Percentiles rank a stretch among this genome's conserved stretches.
Conservation (phyloP, 2,113 vertebrate species). For the Arothron firmamentum region DNA sequence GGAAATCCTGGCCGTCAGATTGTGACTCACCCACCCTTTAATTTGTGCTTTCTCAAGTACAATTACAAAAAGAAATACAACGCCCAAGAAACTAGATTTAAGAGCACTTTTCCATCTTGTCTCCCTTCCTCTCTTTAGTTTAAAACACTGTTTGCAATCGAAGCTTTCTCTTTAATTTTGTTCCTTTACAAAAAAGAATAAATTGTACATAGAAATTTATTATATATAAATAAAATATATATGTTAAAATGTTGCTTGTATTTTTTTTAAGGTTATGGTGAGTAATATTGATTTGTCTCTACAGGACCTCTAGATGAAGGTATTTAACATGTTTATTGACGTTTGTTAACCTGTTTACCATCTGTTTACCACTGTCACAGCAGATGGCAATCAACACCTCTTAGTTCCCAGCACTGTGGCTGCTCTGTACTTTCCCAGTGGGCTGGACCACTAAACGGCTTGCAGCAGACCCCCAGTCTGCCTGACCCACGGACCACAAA, state of each 20-base stretch:
- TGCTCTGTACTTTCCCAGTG: slow-evolving; percentile 62
- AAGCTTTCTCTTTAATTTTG: slow-evolving; percentile 70
- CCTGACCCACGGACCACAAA: background rate
- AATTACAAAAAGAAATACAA: slow-evolving; percentile 36
- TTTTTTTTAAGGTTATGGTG: background rate
- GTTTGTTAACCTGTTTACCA: too few species aligned
- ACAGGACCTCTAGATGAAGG: slow-evolving; percentile 34
- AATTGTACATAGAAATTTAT: slow-evolving; percentile 80
- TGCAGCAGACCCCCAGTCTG: background rate
- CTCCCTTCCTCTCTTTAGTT: slow-evolving; percentile 61
- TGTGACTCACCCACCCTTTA: slow-evolving; percentile 3
- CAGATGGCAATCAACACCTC: slow-evolving; percentile 5
- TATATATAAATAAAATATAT: slow-evolving; percentile 77
- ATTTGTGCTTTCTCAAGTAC: background rate
- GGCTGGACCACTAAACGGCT: slow-evolving; percentile 6
- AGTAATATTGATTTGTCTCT: background rate
- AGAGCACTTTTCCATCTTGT: slow-evolving; percentile 73
- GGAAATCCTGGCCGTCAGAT: slow-evolving; percentile 35
- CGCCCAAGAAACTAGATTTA: slow-evolving; percentile 36
- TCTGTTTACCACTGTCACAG: background rate
- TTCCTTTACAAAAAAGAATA: slow-evolving; percentile 73
- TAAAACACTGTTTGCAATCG: slow-evolving; percentile 78
- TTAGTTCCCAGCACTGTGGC: slow-evolving; percentile 34
- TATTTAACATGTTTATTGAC: background rate
- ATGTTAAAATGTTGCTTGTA: slow-evolving; percentile 55